Base-by-base conservation (phyloP, 2,888 invertebrate species). In the Hypomecis punctinalis region DNA sequence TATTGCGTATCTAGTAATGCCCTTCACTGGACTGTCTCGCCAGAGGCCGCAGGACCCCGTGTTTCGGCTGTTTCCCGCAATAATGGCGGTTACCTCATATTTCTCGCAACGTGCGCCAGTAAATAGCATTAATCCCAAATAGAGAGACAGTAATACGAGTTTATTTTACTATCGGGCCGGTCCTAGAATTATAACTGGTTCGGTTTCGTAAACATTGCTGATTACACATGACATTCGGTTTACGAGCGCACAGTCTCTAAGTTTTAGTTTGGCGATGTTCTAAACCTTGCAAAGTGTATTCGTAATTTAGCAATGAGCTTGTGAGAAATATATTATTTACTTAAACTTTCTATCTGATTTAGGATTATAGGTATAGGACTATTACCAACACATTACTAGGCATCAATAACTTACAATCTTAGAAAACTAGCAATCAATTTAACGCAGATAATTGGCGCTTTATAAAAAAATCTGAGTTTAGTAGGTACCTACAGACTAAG, bases 1-100 rank as follows among this genome's bases (percentile, higher is more conserved):
- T 83, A 83, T 78, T 76, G 77, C 76, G 75, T 74, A 77, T 78
- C 78, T 80, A 74, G 76, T 76, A 76, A 75, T 78, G 77, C 79
- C 78, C 78, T 81, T 81, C 79, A 75, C 80, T 73, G 68, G 68
- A 51, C 48, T 60, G 65, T 52, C 46, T 51, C 43, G 35, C 60
- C 36, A 62, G 23, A 63, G 60, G 55, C 43, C 37, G n/a, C 51
- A 45, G 62, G 52, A 56, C 61, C 45, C 6, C 33, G 57, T 47
- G 57, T 51, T 46, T 49, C 13, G 63, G 45, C 35, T 49, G 13
- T 63, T 60, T 58, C 51, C 45, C 37, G 59, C 63, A 54, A 42
- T 63, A 54, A 62, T 59, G 13, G 43, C 8, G 49, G 51, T 63
- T 65, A 65, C 66, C 61, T 70, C 62, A 66, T 69, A 70, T 55